These are phyloP conservation scores for Hydrolagus colliei DNA, from an alignment of 2,797 vertebrate species.

Conservation along the genomic window DNA sequence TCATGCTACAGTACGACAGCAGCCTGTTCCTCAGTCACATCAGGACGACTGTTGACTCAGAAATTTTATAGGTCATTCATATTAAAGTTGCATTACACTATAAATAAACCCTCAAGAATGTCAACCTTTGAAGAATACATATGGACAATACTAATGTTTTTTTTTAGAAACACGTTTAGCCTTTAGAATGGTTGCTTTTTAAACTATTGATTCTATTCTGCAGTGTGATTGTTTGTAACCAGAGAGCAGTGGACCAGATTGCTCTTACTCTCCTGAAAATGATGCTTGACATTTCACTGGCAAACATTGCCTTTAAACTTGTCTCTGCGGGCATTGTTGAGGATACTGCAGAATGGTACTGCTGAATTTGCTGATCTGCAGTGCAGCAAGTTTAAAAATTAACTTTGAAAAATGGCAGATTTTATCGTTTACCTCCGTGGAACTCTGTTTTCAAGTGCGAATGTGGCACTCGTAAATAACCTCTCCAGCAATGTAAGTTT, in stretches of 20 bases:
- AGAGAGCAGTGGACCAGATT: not conserved
- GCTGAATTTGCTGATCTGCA: not conserved
- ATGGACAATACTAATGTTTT: not conserved
- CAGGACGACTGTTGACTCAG: not conserved
- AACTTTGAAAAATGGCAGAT: slow-evolving; percentile 20
- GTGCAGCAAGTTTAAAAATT: slow-evolving; percentile 1
- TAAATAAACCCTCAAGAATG: not conserved
- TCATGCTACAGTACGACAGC: not conserved
- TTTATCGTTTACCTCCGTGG: not conserved
- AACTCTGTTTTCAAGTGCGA: not conserved
- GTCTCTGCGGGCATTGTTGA: not conserved
- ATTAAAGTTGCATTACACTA: not conserved
- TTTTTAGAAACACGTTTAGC: not conserved
- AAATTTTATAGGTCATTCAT: no score
- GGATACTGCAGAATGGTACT: not conserved
- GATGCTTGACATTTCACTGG: not conserved
- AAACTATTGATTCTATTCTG: not conserved
- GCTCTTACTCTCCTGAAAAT: not conserved
- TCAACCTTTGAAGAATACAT: not conserved
- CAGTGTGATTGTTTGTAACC: not conserved
- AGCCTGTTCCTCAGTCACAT: not conserved
- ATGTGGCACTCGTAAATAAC: slow-evolving; percentile 1
- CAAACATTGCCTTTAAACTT: not conserved
- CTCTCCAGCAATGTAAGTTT: not conserved
- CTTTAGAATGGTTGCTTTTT: not conserved